Conservation (phyloP, 2,888 invertebrate species). For the Drosophila robusta region DNA sequence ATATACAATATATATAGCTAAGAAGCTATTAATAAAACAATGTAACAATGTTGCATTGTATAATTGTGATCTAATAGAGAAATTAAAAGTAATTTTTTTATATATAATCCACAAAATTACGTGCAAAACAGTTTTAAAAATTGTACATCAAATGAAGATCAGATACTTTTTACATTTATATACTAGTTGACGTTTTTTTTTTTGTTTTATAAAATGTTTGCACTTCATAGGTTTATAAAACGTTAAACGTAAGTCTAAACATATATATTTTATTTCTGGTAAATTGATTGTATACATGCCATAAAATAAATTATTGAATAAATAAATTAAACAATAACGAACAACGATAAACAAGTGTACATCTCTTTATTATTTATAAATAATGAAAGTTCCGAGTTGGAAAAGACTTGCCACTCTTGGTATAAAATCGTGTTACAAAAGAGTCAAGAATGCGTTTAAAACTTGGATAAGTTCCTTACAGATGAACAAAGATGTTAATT, state of each 20-base stretch:
- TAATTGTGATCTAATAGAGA: slow-evolving; percentile 45
- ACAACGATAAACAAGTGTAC: no score
- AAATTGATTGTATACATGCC: slow-evolving; percentile 2
- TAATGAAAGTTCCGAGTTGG: no score
- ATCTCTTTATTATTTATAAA: no score
- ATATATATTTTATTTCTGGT: slow-evolving; percentile 3
- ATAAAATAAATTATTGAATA: not conserved
- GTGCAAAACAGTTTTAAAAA: not conserved
- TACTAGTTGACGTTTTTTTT: not conserved
- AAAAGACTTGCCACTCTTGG: no score
- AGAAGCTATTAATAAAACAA: slow-evolving; percentile 30
- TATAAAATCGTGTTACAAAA: no score
- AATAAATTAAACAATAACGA: not conserved
- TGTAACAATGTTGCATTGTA: slow-evolving; percentile 32
- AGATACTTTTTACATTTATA: no score
- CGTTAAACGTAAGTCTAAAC: not conserved
- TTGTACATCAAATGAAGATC: not conserved
- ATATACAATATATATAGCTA: slow-evolving; percentile 19
- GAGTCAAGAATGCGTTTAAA: no score
- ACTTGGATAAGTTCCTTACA: no score
- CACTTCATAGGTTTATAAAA: not conserved
- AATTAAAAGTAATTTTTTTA: slow-evolving; percentile 7
- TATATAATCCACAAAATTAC: not conserved
- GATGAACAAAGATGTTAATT: no score
- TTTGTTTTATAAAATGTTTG: not conserved